Conservation (phyloP, 2,797 vertebrate species). For the Lophius americanus region DNA sequence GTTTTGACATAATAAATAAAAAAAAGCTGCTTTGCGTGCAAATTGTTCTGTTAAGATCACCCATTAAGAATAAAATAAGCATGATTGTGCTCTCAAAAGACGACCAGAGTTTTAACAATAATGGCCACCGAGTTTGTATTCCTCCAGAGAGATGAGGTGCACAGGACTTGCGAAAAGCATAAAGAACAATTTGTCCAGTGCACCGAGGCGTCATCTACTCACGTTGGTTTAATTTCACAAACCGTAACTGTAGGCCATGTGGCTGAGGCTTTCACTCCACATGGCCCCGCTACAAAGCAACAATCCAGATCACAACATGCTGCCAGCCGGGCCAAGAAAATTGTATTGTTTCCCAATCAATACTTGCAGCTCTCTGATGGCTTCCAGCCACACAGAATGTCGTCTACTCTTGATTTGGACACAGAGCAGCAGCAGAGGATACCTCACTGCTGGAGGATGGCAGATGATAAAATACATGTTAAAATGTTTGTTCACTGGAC, state of each 20-base stretch:
- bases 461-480: constrained; percentile 19
- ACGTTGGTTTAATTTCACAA: constrained; percentile 15
- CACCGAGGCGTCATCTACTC: constrained; percentile 7
- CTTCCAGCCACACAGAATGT: constrained; percentile 54
- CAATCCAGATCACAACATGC: constrained; percentile 44
- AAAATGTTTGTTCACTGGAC: too few species aligned
- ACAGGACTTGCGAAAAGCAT: not conserved
- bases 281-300: constrained; percentile 24
- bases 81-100: constrained; percentile 7
- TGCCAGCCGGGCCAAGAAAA: constrained; percentile 52
- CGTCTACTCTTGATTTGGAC: constrained; percentile 41
- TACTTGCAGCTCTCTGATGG: constrained; percentile 48
- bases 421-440: constrained; percentile 44
- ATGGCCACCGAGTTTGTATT: too few species aligned
- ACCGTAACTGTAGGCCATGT: constrained; percentile 19
- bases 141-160: too few species aligned
- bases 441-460: constrained; percentile 33
- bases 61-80: too few species aligned
- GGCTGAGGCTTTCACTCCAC: constrained; percentile 31
- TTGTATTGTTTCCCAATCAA: constrained; percentile 66
- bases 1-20: too few species aligned
- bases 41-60: too few species aligned
- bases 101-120: constrained; percentile 5
- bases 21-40: too few species aligned
- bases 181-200: not conserved